Evolutionary conservation across 2,113 vertebrate species (phyloP).

Genomic region (cat (Felis catus)): DNA sequence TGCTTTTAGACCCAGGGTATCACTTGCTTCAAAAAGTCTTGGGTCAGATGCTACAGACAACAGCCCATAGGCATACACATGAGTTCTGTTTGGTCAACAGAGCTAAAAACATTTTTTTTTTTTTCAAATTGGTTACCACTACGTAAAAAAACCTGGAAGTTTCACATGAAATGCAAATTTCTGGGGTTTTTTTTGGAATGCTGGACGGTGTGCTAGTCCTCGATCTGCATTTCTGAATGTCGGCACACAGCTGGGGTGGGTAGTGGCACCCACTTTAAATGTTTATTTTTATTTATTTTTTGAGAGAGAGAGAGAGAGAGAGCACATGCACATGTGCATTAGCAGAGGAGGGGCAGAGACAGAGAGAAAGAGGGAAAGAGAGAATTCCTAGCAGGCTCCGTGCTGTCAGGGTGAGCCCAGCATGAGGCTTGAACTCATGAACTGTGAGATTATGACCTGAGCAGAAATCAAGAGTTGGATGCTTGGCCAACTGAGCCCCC

Average conservation of each 20-base stretch:
- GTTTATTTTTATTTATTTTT: no score
- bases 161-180: neutral
- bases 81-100: neutral
- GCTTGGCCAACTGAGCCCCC: no score
- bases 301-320: no score
- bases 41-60: neutral
- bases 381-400: no score
- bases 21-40: neutral
- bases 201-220: accelerated
- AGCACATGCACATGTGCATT: no score
- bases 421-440: no score
- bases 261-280: no score
- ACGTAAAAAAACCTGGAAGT: neutral
- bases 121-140: neutral
- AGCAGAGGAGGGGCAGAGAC: no score
- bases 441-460: no score
- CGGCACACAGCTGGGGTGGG: neutral
- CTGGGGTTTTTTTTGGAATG: neutral
- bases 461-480: no score
- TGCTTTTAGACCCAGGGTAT: neutral
- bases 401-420: no score
- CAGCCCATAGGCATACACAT: accelerated
- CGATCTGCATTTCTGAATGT: neutral
- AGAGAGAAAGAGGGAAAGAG: no score
- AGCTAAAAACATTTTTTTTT: neutral